Evolutionary conservation across 2,113 vertebrate genomes (phyloP).

Genomic region (Phoenicopterus ruber): DNA sequence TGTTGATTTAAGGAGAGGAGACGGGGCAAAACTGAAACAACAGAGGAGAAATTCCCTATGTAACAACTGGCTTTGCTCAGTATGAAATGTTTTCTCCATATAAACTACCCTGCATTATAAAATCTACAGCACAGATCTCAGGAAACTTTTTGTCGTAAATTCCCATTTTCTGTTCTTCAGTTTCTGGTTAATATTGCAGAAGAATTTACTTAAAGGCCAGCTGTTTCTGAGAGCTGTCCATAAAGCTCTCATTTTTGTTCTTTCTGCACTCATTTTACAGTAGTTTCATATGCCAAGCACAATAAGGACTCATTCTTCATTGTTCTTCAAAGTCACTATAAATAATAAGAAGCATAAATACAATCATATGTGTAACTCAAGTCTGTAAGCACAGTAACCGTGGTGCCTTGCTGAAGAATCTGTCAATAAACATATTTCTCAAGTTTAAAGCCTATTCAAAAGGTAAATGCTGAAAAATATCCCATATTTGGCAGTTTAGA

Average conservation of each 20-base stretch:
- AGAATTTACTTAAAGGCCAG: not conserved
- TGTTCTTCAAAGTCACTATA: not conserved
- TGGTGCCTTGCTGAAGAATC: not conserved
- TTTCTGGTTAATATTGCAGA: not conserved
- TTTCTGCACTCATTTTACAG: not conserved
- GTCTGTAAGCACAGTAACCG: not conserved
- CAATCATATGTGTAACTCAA: not conserved
- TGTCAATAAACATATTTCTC: not conserved
- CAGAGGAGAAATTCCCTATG: not conserved
- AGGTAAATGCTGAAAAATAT: constrained; percentile 13
- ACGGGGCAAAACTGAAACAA: not conserved
- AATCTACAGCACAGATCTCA: not conserved
- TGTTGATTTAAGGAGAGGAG: not conserved
- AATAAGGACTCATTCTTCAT: not conserved
- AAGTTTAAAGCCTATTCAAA: constrained; percentile 7
- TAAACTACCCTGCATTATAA: not conserved
- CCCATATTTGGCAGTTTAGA: not conserved
- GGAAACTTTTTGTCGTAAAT: not conserved
- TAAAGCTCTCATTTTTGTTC: not conserved
- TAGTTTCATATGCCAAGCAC: not conserved
- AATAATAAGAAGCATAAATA: not conserved
- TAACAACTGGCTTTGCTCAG: not conserved
- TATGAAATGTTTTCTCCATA: not conserved
- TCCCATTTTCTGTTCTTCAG: not conserved
- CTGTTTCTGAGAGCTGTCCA: not conserved